A percentile compares a stretch with the other conserved stretches of the same genome.
phyloP scores from a whole-genome alignment of 2,888 invertebrate species.

The Acanthacorydalis orientalis region DNA sequence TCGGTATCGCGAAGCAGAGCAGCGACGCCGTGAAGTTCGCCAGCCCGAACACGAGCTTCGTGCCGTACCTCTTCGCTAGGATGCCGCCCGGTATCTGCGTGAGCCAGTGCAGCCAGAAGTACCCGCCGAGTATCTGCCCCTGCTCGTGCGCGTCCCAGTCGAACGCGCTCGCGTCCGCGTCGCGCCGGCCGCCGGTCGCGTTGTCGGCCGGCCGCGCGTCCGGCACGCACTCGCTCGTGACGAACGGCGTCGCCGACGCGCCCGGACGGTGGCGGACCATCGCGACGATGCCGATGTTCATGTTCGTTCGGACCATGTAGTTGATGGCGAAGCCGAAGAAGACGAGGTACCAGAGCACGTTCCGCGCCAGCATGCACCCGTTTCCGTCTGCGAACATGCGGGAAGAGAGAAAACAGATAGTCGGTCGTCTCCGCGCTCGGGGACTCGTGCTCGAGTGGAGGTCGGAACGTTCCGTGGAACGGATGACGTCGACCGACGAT shows the following conservation, averaged over 20 bases:
- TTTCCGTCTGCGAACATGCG: not conserved
- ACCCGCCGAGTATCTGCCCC: slow-evolving; percentile 44
- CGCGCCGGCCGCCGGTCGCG: not conserved
- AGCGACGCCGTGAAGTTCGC: slow-evolving; percentile 45
- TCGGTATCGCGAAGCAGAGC: slow-evolving; percentile 46
- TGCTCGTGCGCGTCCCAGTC: slow-evolving; percentile 49
- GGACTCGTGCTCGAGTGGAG: too few relatives aligned
- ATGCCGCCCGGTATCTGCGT: slow-evolving; percentile 58
- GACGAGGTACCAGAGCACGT: slow-evolving; percentile 42
- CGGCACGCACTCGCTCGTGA: slow-evolving; percentile 14
- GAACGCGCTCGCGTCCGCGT: slow-evolving; percentile 14
- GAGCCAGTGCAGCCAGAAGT: slow-evolving; percentile 56
- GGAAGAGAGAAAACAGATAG: not conserved
- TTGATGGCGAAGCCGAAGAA: slow-evolving; percentile 50
- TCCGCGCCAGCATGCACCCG: slow-evolving; percentile 18
- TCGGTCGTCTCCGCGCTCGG: too few relatives aligned
- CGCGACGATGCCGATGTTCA: slow-evolving; percentile 50
- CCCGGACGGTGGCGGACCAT: slow-evolving; percentile 30
- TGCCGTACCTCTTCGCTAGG: slow-evolving; percentile 48
- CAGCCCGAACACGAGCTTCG: slow-evolving; percentile 51
- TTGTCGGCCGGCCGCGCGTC: slow-evolving; percentile 4
- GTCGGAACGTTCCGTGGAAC: too few relatives aligned
- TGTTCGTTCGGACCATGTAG: slow-evolving; percentile 48
- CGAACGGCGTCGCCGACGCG: slow-evolving; percentile 11
- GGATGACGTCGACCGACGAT: too few relatives aligned